These are phyloP conservation scores for Xyrauchen texanus DNA, from an alignment of 2,113 vertebrate species.

Conservation along the genomic window DNA sequence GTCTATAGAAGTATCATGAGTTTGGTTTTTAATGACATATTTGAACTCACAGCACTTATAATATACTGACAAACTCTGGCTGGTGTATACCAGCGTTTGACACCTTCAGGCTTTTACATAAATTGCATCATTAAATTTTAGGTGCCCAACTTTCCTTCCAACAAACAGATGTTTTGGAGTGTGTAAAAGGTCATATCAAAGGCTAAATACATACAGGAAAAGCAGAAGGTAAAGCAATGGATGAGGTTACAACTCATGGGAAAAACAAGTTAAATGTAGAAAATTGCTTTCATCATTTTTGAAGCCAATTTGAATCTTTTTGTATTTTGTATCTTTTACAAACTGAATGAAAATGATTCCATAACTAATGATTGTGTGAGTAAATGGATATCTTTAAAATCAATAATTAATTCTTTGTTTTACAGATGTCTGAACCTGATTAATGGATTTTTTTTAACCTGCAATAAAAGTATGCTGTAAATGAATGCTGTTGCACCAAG, in stretches of 20 bases:
- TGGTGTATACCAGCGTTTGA: not conserved
- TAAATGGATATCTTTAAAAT: not conserved
- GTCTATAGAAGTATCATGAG: too few species aligned
- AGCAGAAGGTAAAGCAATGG: slow-evolving; percentile 60
- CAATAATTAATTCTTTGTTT: not conserved
- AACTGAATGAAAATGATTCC: too few species aligned
- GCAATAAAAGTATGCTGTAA: not conserved
- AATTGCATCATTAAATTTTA: slow-evolving; percentile 64
- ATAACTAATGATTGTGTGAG: not conserved
- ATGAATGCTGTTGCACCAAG: not conserved
- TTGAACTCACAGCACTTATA: too few species aligned
- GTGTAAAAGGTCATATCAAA: slow-evolving; percentile 61
- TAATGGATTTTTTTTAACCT: not conserved
- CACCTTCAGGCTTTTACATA: slow-evolving; percentile 35
- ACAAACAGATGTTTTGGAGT: slow-evolving; percentile 66
- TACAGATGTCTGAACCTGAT: slow-evolving; percentile 13
- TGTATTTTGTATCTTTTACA: too few species aligned
- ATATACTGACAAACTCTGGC: not conserved
- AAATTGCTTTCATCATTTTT: not conserved
- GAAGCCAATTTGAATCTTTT: too few species aligned
- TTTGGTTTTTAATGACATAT: too few species aligned
- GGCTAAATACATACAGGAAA: slow-evolving; percentile 46
- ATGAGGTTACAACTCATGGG: not conserved
- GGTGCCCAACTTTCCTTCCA: slow-evolving; percentile 51
- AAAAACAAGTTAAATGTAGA: not conserved